phyloP scores from a whole-genome alignment of 2,888 invertebrate species.

The Gortyna flavago region DNA sequence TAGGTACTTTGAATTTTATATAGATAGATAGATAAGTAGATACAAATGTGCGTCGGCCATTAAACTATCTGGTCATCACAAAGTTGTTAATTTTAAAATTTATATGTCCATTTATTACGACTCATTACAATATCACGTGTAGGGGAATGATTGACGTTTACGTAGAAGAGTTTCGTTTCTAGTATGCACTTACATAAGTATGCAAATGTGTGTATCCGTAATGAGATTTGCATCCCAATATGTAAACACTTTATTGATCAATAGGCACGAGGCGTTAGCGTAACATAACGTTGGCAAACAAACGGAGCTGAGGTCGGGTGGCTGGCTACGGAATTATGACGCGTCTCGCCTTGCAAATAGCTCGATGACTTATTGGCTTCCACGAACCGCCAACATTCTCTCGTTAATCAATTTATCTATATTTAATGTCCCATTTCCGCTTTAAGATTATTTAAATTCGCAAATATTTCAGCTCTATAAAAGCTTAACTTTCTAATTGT shows the following conservation, averaged over 20 bases:
- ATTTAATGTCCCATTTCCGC: slow-evolving; percentile 72
- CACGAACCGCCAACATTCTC: slow-evolving; percentile 64
- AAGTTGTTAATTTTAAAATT: slow-evolving; percentile 12
- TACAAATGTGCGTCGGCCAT: no score
- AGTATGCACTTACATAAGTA: slow-evolving; percentile 16
- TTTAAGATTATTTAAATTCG: slow-evolving; percentile 60
- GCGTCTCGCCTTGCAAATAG: slow-evolving; percentile 62
- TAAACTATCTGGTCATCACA: no score
- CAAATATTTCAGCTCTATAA: slow-evolving; percentile 42
- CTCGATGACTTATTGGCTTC: slow-evolving; percentile 66
- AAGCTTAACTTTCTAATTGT: slow-evolving; percentile 22
- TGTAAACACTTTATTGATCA: slow-evolving; percentile 49
- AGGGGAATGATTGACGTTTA: slow-evolving; percentile 20
- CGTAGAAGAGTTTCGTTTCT: slow-evolving; percentile 1
- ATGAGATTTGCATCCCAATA: slow-evolving; percentile 42
- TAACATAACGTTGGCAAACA: slow-evolving; percentile 62
- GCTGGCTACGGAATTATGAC: slow-evolving; percentile 38
- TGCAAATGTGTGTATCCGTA: slow-evolving; percentile 30
- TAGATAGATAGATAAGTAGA: no score
- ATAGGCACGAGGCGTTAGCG: slow-evolving; percentile 38
- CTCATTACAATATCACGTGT: slow-evolving; percentile 1
- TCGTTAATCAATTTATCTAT: slow-evolving; percentile 74
- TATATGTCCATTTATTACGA: slow-evolving; percentile 13
- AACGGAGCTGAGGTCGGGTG: slow-evolving; percentile 45
- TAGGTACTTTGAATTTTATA: no score